These are phyloP conservation scores for Gisinianus flammeolus DNA, from an alignment of 2,888 invertebrate genomes.

Conservation along the genomic window DNA sequence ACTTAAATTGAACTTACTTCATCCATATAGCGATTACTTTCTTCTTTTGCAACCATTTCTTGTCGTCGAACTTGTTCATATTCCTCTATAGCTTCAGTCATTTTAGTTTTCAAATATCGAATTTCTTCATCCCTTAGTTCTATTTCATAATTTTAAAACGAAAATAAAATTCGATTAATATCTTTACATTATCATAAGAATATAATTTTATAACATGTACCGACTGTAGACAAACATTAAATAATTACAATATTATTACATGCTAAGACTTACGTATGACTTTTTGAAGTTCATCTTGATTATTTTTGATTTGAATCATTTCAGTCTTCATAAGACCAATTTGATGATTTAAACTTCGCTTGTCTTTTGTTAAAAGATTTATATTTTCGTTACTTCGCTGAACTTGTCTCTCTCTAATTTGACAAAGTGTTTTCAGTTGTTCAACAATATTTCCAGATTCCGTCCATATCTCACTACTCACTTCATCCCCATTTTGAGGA, in stretches of 20 bases:
- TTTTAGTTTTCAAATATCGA: constrained; percentile 49
- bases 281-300: constrained; percentile 49
- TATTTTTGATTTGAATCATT: constrained; percentile 52
- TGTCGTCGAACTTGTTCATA: constrained; percentile 48
- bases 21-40: constrained; percentile 36
- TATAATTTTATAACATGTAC: not conserved
- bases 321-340: constrained; percentile 55
- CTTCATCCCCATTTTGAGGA: constrained; percentile 47
- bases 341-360: constrained; percentile 55
- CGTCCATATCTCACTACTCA: constrained; percentile 38
- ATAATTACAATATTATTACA: not conserved
- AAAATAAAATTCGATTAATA: not conserved
- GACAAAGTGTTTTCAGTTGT: constrained; percentile 46
- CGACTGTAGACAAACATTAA: not conserved
- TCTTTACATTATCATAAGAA: not conserved
- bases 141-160: constrained; percentile 35
- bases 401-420: constrained; percentile 50
- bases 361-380: constrained; percentile 50
- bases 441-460: constrained; percentile 43
- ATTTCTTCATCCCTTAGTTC: constrained; percentile 52
- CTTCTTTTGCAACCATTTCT: constrained; percentile 44
- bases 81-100: constrained; percentile 53
- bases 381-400: constrained; percentile 48
- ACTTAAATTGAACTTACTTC: constrained; percentile 44
- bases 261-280: constrained; percentile 44